Conservation (phyloP, 2,888 invertebrate genomes). For the Sarcophaga subvicina region DNA sequence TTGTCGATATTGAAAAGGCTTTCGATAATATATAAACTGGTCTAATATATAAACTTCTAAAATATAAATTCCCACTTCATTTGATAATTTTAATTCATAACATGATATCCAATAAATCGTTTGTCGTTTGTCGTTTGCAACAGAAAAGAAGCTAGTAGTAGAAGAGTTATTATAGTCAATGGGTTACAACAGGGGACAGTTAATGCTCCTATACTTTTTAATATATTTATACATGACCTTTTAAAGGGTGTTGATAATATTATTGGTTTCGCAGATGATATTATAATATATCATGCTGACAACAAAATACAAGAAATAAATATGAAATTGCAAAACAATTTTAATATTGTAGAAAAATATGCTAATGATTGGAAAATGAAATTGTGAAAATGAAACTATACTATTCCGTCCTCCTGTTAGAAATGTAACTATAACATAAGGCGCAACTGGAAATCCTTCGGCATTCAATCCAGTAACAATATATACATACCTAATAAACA, state of each 20-base stretch:
- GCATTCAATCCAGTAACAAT: constrained; percentile 13
- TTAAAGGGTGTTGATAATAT: too few relatives aligned
- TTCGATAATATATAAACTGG: background rate
- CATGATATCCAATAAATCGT: background rate
- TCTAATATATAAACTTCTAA: too few relatives aligned
- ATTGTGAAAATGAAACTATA: constrained; percentile 36
- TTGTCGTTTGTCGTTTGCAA: constrained; percentile 4
- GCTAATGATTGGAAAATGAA: constrained; percentile 39
- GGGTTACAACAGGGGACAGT: constrained; percentile 25
- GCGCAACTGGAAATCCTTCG: constrained; percentile 41
- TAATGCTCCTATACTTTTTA: constrained; percentile 23
- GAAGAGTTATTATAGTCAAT: constrained; percentile 10
- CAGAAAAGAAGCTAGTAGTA: background rate
- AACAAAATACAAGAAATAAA: too few relatives aligned
- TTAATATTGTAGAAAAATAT: constrained; percentile 1
- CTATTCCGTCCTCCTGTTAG: constrained; percentile 39
- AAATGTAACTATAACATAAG: constrained; percentile 35
- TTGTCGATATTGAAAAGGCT: too few relatives aligned
- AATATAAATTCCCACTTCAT: too few relatives aligned
- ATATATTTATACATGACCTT: background rate
- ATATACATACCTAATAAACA: constrained; percentile 8
- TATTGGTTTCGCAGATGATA: too few relatives aligned
- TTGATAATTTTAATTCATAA: too few relatives aligned
- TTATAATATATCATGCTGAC: too few relatives aligned
- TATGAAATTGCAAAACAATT: too few relatives aligned